Evolutionary conservation across 2,888 invertebrate species (phyloP).

Genomic region (Nemurella pictetii): DNA sequence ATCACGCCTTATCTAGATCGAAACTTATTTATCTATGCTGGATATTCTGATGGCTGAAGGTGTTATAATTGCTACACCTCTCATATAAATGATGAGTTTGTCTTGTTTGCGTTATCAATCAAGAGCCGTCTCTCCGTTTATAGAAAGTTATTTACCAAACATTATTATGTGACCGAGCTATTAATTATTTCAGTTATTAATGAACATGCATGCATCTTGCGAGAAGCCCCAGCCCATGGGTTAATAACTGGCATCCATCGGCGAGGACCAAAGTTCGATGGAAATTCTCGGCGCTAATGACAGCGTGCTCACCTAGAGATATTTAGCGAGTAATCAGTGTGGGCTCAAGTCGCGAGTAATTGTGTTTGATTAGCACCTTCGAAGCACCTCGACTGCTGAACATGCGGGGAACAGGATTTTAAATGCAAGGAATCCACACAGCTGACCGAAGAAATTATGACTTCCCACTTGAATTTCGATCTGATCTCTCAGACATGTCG

Average conservation of each 20-base stretch:
- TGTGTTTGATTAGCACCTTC: background rate
- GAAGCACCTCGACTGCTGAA: background rate
- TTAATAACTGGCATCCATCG: background rate
- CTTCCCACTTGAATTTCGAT: background rate
- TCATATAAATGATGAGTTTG: background rate
- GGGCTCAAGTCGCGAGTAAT: background rate
- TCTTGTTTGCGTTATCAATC: background rate
- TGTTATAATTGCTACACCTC: background rate
- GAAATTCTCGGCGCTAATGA: background rate
- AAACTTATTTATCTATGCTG: background rate
- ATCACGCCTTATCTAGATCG: background rate
- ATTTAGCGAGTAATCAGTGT: background rate
- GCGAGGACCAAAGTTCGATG: background rate
- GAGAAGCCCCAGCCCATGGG: background rate
- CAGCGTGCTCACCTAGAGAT: background rate
- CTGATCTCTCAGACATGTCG: no score
- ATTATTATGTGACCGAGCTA: background rate
- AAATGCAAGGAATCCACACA: background rate
- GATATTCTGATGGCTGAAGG: background rate
- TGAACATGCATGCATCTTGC: background rate
- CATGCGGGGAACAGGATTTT: background rate
- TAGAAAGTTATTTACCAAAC: background rate
- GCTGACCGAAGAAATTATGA: background rate
- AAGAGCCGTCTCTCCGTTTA: background rate
- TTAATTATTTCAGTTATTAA: constrained; percentile 17